Percentiles rank a stretch among this genome's conserved stretches.
phyloP scores from a whole-genome alignment of 2,888 invertebrate genomes.

The Fabriciana adippe region DNA sequence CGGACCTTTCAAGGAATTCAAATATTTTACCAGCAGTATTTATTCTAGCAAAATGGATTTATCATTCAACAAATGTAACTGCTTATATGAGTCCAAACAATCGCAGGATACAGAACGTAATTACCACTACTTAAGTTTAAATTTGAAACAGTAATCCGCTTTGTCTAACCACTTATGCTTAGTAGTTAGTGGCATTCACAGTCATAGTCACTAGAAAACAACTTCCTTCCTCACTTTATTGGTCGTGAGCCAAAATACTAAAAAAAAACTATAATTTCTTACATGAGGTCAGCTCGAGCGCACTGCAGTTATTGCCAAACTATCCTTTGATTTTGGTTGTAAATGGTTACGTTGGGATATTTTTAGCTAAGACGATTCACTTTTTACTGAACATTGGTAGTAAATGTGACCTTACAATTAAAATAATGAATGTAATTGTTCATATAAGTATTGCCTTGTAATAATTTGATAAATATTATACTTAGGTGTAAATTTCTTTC shows the following conservation, averaged over 20 bases:
- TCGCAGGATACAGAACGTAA: conserved; percentile 7
- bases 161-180: conserved; percentile 13
- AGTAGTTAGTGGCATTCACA: conserved; percentile 12
- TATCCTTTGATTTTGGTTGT: conserved; percentile 17
- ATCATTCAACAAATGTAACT: background rate
- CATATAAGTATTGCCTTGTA: too few relatives aligned
- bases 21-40: conserved; percentile 6
- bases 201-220: conserved; percentile 21
- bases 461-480: too few relatives aligned
- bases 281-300: conserved; percentile 24
- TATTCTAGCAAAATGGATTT: background rate
- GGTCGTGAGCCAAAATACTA: conserved; percentile 29
- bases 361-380: conserved; percentile 14
- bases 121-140: conserved; percentile 8
- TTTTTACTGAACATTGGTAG: background rate
- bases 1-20: conserved; percentile 13
- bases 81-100: background rate
- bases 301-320: conserved; percentile 29
- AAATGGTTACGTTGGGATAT: conserved; percentile 10
- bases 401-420: background rate
- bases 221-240: conserved; percentile 25
- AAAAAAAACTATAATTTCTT: conserved; percentile 24
- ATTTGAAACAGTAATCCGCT: conserved; percentile 16
- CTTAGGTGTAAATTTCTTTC: too few relatives aligned
- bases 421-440: too few relatives aligned